phyloP scores from a whole-genome alignment of 2,888 invertebrate genomes.

The Ophonus ardosiacus region DNA sequence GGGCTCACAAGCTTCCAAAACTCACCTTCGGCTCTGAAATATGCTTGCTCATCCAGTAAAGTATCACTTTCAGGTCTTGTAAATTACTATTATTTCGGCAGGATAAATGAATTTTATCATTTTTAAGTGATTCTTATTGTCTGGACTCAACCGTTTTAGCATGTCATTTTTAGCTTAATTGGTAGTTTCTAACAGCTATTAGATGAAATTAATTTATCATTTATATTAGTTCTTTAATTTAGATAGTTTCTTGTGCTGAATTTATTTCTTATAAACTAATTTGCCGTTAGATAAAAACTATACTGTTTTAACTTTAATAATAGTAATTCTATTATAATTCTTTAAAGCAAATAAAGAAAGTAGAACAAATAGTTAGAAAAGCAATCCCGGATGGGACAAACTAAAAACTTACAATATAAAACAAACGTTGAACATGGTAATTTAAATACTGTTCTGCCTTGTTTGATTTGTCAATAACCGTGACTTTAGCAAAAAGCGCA shows the following conservation, averaged over 20 bases:
- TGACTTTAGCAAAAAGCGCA: slow-evolving; percentile 24
- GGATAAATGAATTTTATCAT: background rate
- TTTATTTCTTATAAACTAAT: background rate
- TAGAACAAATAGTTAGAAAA: slow-evolving; percentile 8
- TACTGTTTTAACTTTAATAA: background rate
- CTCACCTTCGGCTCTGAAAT: too few relatives aligned
- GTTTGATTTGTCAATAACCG: slow-evolving; percentile 38
- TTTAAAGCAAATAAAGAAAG: slow-evolving; percentile 10
- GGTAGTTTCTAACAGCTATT: background rate
- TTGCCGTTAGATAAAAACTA: background rate
- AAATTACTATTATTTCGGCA: background rate
- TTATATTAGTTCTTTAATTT: too few relatives aligned
- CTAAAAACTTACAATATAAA: background rate
- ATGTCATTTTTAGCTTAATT: background rate
- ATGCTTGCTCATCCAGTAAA: too few relatives aligned
- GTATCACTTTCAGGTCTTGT: too few relatives aligned
- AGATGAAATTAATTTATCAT: too few relatives aligned
- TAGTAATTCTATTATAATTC: background rate
- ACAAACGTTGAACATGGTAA: slow-evolving; percentile 2
- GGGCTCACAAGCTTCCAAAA: too few relatives aligned
- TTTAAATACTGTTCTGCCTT: slow-evolving; percentile 22
- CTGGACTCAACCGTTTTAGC: background rate
- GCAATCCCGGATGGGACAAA: background rate
- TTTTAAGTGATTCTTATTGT: background rate
- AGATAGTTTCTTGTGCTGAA: background rate